Conservation (phyloP, 53 echinoderm and acorn worm species). For the Actinopyga echinites region DNA sequence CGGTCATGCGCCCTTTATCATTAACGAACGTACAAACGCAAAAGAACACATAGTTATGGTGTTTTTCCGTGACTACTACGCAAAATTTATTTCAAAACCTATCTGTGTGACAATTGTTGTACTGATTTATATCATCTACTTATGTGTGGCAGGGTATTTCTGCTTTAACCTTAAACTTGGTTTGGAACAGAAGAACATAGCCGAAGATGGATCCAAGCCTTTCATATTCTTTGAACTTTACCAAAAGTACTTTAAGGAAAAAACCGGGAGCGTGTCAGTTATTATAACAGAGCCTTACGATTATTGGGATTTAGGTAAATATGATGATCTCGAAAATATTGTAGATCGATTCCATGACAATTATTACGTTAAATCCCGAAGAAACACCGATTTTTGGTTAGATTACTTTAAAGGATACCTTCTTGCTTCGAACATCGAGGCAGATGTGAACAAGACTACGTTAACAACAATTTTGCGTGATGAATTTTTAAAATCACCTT, state of each 20-base stretch:
- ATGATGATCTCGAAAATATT: conserved; percentile 5
- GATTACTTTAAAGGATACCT: conserved; percentile 39
- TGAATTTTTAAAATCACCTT: conserved; percentile 41
- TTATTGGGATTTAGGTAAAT: conserved; percentile 40
- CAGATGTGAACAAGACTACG: neutral
- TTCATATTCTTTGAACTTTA: conserved; percentile 36
- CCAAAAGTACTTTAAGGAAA: conserved; percentile 27
- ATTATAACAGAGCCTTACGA: conserved; percentile 39
- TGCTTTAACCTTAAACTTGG: conserved; percentile 38
- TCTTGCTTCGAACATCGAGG: neutral
- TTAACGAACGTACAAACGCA: neutral
- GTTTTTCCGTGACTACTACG: conserved; percentile 50
- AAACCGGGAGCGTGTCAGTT: conserved; percentile 44
- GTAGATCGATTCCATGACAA: conserved; percentile 42
- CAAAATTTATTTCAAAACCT: conserved; percentile 36
- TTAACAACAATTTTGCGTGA: conserved; percentile 46
- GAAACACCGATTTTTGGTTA: conserved; percentile 60
- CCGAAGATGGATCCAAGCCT: conserved; percentile 40
- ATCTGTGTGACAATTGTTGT: conserved; percentile 20
- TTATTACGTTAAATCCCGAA: conserved; percentile 18
- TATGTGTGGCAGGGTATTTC: conserved; percentile 45
- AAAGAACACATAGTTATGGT: conserved; percentile 13
- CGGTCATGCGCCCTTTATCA: neutral
- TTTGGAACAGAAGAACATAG: conserved; percentile 42
- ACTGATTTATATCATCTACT: conserved; percentile 32